phyloP scores from a whole-genome alignment of 2,797 vertebrate species.

The Micrastur ruficollis region DNA sequence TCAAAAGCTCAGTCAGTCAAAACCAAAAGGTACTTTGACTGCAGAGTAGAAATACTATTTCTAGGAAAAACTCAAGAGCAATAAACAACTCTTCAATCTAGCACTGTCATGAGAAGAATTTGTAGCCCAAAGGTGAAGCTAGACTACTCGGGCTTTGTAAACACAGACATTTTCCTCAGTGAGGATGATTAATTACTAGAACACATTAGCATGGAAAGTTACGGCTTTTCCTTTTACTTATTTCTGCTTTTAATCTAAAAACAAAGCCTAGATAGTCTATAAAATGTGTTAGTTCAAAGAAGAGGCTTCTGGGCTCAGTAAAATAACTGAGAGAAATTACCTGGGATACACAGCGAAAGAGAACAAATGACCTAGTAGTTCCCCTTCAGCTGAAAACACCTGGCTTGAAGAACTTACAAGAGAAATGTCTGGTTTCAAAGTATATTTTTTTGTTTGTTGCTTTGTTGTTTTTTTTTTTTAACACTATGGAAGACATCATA shows the following conservation, averaged over 20 bases:
- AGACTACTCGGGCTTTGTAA: not conserved
- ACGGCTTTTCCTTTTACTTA: not conserved
- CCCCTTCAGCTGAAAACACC: not conserved
- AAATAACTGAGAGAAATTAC: not conserved
- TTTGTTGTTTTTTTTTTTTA: not conserved
- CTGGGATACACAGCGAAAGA: not conserved
- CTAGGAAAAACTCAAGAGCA: not conserved
- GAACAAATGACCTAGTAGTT: not conserved
- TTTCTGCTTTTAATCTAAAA: not conserved
- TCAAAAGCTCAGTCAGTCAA: not conserved
- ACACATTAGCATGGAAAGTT: not conserved
- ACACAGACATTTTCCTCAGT: not conserved
- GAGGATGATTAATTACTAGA: not conserved
- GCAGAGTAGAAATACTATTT: not conserved
- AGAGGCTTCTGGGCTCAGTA: not conserved
- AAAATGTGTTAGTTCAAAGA: not conserved
- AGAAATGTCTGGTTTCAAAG: not conserved
- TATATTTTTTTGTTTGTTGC: no score
- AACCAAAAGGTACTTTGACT: not conserved
- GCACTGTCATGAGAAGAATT: not conserved
- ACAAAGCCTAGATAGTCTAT: not conserved
- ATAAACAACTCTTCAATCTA: not conserved
- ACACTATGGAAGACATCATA: not conserved
- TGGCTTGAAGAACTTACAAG: not conserved
- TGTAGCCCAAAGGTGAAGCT: not conserved